Percentiles rank a stretch among this genome's conserved stretches.
Conservation (phyloP, 2,888 invertebrate genomes). For the Brenthis daphne region DNA sequence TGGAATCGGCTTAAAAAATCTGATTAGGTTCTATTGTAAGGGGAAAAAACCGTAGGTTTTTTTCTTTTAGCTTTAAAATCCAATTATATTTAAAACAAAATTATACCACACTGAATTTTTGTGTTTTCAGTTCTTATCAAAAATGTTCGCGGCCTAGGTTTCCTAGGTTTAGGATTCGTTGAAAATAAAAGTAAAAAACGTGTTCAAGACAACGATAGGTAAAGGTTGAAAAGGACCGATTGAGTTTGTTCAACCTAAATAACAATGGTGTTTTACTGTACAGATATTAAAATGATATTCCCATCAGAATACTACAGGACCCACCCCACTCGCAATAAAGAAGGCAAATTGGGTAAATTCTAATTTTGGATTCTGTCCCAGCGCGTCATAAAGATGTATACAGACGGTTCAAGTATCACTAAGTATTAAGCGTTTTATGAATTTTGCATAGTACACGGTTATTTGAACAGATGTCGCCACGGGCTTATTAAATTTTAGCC, state of each 20-base stretch:
- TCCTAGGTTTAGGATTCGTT: too few species aligned
- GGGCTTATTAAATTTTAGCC: constrained; percentile 47
- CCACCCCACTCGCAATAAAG: constrained; percentile 37
- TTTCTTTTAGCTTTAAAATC: too few species aligned
- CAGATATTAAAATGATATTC: constrained; percentile 22
- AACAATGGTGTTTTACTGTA: background rate
- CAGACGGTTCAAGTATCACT: constrained; percentile 43
- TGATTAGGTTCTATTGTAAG: too few species aligned
- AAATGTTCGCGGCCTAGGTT: too few species aligned
- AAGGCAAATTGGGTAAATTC: constrained; percentile 47
- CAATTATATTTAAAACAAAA: too few species aligned
- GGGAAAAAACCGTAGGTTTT: too few species aligned
- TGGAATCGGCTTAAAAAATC: too few species aligned
- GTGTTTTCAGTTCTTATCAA: too few species aligned
- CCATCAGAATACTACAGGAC: constrained; percentile 22
- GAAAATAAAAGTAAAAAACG: too few species aligned
- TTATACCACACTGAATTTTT: too few species aligned
- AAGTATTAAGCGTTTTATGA: constrained; percentile 51
- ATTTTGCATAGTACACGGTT: constrained; percentile 46
- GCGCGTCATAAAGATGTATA: constrained; percentile 48
- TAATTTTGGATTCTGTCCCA: constrained; percentile 51
- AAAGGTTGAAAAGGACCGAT: background rate
- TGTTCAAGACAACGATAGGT: background rate
- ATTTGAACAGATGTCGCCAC: constrained; percentile 45
- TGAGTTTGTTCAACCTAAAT: background rate